Evolutionary conservation across 2,797 vertebrate species (phyloP).

Genomic region (Calcarius lapponicus): DNA sequence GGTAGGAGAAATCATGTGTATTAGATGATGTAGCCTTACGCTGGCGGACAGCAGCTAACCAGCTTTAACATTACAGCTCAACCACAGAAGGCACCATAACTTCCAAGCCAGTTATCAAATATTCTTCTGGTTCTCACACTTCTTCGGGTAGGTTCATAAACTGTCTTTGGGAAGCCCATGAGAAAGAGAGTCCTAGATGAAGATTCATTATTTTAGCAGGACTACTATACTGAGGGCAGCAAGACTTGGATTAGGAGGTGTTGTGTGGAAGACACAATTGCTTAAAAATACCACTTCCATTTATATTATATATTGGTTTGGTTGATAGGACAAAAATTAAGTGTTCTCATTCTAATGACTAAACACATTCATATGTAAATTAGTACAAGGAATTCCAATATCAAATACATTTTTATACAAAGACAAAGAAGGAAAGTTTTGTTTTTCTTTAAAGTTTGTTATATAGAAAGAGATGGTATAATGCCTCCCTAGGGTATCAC

Average conservation of each 20-base stretch:
- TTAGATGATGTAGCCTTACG: not conserved
- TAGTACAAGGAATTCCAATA: not conserved
- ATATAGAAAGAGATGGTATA: not conserved
- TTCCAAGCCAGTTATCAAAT: not conserved
- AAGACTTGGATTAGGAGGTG: not conserved
- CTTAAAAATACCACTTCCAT: not conserved
- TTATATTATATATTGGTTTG: not conserved
- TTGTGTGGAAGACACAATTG: not conserved
- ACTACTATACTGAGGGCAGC: not conserved
- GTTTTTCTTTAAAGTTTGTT: not conserved
- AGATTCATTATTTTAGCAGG: not conserved
- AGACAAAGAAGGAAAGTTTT: not conserved
- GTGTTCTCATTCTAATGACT: not conserved
- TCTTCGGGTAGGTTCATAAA: not conserved
- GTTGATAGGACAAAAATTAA: not conserved
- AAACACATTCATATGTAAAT: not conserved
- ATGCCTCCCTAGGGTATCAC: not conserved
- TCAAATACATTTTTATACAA: not conserved
- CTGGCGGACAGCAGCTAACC: not conserved
- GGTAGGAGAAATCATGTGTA: not conserved
- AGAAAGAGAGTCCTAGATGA: not conserved
- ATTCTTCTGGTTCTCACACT: not conserved
- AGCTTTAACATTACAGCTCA: not conserved
- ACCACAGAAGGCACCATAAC: not conserved
- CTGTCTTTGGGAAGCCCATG: not conserved